phyloP scores from a whole-genome alignment of 2,113 vertebrate genomes.

The Thunnus maccoyii region DNA sequence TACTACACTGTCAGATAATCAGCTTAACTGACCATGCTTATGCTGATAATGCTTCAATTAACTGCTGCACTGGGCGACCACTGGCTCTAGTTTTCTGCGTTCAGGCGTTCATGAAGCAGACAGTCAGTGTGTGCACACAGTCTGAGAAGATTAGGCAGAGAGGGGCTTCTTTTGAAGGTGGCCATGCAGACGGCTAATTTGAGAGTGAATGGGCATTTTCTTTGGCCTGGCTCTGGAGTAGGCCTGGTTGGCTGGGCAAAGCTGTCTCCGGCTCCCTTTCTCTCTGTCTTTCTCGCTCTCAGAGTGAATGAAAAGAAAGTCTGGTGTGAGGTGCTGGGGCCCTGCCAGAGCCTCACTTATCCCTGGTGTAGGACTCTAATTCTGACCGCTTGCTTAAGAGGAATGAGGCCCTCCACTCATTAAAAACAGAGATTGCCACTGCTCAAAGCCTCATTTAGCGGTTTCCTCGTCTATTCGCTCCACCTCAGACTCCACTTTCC shows the following conservation, averaged over 20 bases:
- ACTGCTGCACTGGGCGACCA: slow-evolving; percentile 50
- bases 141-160: slow-evolving; percentile 66
- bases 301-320: slow-evolving; percentile 55
- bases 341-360: slow-evolving; percentile 54
- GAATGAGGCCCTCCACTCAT: slow-evolving; percentile 62
- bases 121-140: slow-evolving; percentile 64
- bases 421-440: slow-evolving; percentile 37
- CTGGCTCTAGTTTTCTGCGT: slow-evolving; percentile 43
- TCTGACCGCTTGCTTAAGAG: slow-evolving; percentile 52
- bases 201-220: slow-evolving; percentile 76
- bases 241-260: slow-evolving; percentile 55
- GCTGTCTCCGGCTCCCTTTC: slow-evolving; percentile 40
- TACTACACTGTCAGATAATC: slow-evolving; percentile 54
- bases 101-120: slow-evolving; percentile 47
- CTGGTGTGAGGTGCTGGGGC: slow-evolving; percentile 60
- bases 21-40: slow-evolving; percentile 58
- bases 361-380: slow-evolving; percentile 43
- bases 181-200: slow-evolving; percentile 70
- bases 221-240: slow-evolving; percentile 53
- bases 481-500: slow-evolving; percentile 20
- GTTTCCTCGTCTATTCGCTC: slow-evolving; percentile 16
- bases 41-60: slow-evolving; percentile 69
- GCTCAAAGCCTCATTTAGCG: slow-evolving; percentile 43
- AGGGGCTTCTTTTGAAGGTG: slow-evolving; percentile 68
- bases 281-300: slow-evolving; percentile 29